Evolutionary conservation across 2,888 invertebrate genomes (phyloP), one percentile per base, ranked within the genome.

Genomic region (Tetramorium bicarinatum): DNA sequence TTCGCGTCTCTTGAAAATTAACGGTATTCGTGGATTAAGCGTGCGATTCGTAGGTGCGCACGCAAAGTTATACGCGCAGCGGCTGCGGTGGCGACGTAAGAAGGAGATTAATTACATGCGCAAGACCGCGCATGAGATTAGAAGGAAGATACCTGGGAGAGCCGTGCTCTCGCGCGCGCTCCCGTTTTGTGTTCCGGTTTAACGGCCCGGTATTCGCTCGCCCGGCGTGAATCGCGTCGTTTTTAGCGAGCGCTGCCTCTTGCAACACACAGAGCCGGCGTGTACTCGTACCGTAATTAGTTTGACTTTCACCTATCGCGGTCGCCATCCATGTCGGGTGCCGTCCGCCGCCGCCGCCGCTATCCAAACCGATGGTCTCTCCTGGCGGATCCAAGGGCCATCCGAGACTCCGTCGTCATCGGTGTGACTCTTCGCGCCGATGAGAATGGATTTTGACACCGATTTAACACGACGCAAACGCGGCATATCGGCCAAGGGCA

Each of bases 261-360:
- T 62, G 62, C 75, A 75, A 62, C 62, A 47, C 61, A 54, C n/a
- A 41, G 9, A 62, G 52, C 38, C 18, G 29, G 69, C 29, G 69
- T n/a, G 54, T 71, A 71, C 71, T 56, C 56, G 79, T 34, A 34
- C 21, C 87, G 89, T 88, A 92, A 92, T 92, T 92, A 91, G 92
- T 89, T 91, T 90, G 91, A 91, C 92, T 92, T 92, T 92, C 91
- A 91, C 92, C 88, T 25, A 72, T 80, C 79, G 79, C 44, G 71
- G 34, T 56, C 79, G 54, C 47, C 54, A 13, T 76, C 66, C 62
- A 34, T 62, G 61, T 75, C 75, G 75, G 34, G 41, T 56, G 9
- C 29, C 61, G 44, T 72, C 44, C 74, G 25, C 15, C 49, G 8
- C 34, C 18, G 3, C 25, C 2, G 49, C n/a, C 54, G 13, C 34